Evolutionary conservation across 2,797 vertebrate species (phyloP), one percentile per base, ranked within the genome.

Genomic region (Falco berigora): DNA sequence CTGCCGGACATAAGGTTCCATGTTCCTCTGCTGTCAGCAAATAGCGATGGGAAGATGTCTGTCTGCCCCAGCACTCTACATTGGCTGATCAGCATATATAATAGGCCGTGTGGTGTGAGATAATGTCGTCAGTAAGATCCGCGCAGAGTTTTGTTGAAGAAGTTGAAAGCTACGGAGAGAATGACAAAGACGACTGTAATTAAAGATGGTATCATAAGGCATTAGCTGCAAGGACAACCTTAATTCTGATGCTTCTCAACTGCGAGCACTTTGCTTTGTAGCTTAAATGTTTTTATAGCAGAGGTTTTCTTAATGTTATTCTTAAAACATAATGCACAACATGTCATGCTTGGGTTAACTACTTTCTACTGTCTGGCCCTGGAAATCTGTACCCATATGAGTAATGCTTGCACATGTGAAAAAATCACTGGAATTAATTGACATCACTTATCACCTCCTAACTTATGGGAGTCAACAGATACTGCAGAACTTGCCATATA

Each of bases 121-220:
- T 77, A 89, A 68, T 86, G 79, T 68, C 85, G 88, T 86, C 87
- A 81, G 75, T 50, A 86, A 81, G 83, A 78, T 84, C 86, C 46
- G 7, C 27, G 81, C 44, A 34, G 28, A 3, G 0, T 68, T 94
- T 94, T 69, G 46, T 66, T 75, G 69, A 69, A 90, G 81, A 86
- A 95, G 46, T 78, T 92, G 85, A 94, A 92, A 94, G 79, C 58
- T 73, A n/a, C 9, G 7, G 75, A 94, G 88, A 86, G 72, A 92
- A 44, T 68, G 90, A 90, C 73, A 88, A 62, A 79, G 47, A 72
- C 0, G 1, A 63, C 46, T 80, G 30, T 82, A 94, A 95, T 95
- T 95, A 95, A 92, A 92, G 92, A 94, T 94, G 52, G 55, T 89
- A 94, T 96, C 91, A 25, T 69, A 76, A 85, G 52, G 32, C 71